Conservation (phyloP, 2,113 vertebrate species). For the Protobothrops mucrosquamatus region DNA sequence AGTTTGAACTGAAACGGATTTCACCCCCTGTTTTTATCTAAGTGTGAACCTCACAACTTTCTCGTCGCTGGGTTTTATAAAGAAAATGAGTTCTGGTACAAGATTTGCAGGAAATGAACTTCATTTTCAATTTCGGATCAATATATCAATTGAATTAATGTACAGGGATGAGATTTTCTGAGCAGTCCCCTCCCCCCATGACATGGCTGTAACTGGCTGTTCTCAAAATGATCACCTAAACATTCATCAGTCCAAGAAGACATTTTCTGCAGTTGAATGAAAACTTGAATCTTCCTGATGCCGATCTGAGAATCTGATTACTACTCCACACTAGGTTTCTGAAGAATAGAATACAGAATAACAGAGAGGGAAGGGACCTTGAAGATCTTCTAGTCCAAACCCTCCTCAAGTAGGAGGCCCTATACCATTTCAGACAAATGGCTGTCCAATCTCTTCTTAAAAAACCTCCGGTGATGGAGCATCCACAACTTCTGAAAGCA, state of each 20-base stretch:
- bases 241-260: background rate
- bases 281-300: background rate
- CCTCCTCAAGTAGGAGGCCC: background rate
- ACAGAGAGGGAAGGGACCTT: background rate
- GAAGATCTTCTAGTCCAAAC: background rate
- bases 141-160: background rate
- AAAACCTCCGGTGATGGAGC: background rate
- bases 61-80: background rate
- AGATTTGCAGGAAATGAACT: background rate
- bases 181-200: background rate
- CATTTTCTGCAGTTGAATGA: background rate
- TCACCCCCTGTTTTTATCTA: background rate
- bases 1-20: background rate
- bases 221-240: background rate
- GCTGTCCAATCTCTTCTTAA: background rate
- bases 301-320: background rate
- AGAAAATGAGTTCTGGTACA: background rate
- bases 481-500: background rate
- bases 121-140: background rate
- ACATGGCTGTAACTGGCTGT: background rate
- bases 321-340: background rate
- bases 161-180: background rate
- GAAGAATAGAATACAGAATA: background rate
- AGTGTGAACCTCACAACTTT: background rate
- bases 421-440: background rate